Evolutionary conservation across 92 coral and sea anemone genomes (phyloP), one percentile per base, ranked within the genome.

Genomic region (Zoanthus solanderi): DNA sequence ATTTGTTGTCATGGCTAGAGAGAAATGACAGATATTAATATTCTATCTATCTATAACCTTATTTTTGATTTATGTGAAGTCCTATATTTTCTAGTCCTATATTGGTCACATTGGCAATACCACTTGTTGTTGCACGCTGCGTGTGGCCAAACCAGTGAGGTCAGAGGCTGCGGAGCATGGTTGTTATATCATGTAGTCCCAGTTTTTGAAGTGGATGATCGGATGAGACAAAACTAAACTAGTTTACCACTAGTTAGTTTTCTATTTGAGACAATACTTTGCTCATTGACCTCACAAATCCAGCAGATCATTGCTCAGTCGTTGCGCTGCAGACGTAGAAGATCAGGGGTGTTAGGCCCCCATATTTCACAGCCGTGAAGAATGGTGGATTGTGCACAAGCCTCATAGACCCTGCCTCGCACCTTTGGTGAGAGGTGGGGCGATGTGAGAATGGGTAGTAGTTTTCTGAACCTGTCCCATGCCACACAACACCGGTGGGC

Each of bases 171-270:
- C 76, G 4, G 76, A 71, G 48, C 76, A 32, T 4, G 48, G 76
- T 23, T 71, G 76, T 71, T 71, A 32, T 71, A 71, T 32, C 50
- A 71, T 71, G 76, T 71, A 71, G 76, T 0, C 76, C 76, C 76
- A 71, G 76, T 32, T 71, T 71, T 71, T 71, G 37, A 69, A 69
- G 74, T 69, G 29, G 74, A 69, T 69, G 74, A 69, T 69, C 74
- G 74, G 74, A 69, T 69, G 74, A 69, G 74, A 69, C 74, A 69
- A 28, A 23, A 23, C 23, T 23, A 23, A 23, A 23, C 23, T 23
- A 23, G 23, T 66, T 23, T 23, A 23, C 23, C 23, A 23, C 23
- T 23, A 23, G 23, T 23, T 23, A 23, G 23, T 23, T 23, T 23
- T 23, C 23, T 23, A 23, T 23, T 23, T 23, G 23, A 23, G 23